Evolutionary conservation across 1,140 invertebrate genomes (phyloP).

Genomic region (Nephotettix cincticeps): DNA sequence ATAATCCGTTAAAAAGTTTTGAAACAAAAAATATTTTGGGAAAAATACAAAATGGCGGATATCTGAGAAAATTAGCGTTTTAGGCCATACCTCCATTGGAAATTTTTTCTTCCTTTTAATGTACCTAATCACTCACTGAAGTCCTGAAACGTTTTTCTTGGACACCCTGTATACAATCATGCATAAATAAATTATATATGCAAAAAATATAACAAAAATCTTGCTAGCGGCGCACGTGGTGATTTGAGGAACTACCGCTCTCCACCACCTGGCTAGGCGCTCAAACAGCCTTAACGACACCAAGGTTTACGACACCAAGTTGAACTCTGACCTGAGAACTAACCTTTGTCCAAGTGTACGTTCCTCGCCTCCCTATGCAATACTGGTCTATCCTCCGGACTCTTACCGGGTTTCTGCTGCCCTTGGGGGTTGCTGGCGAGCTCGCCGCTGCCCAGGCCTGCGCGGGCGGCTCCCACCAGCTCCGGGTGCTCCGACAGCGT

Average conservation of each 20-base stretch:
- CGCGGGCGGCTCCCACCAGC: conserved; percentile 53
- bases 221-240: background rate
- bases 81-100: too few relatives aligned
- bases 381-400: background rate
- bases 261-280: background rate
- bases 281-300: background rate
- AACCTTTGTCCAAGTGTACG: background rate
- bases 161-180: too few relatives aligned
- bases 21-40: too few relatives aligned
- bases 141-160: too few relatives aligned
- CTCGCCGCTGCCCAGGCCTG: conserved; percentile 34
- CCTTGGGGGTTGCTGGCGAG: background rate
- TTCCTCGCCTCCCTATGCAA: background rate
- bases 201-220: background rate
- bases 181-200: too few relatives aligned
- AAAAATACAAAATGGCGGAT: too few relatives aligned
- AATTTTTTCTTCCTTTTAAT: too few relatives aligned
- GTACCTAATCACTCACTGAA: too few relatives aligned
- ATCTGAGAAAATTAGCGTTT: too few relatives aligned
- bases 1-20: too few relatives aligned
- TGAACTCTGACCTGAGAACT: background rate
- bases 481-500: conserved; percentile 67
- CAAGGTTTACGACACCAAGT: background rate
- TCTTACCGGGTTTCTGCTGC: conserved; percentile 14
- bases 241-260: too few relatives aligned